Evolutionary conservation across 1,140 invertebrate genomes (phyloP), one percentile per base, ranked within the genome.

Genomic region (Megalonaias nervosa): DNA sequence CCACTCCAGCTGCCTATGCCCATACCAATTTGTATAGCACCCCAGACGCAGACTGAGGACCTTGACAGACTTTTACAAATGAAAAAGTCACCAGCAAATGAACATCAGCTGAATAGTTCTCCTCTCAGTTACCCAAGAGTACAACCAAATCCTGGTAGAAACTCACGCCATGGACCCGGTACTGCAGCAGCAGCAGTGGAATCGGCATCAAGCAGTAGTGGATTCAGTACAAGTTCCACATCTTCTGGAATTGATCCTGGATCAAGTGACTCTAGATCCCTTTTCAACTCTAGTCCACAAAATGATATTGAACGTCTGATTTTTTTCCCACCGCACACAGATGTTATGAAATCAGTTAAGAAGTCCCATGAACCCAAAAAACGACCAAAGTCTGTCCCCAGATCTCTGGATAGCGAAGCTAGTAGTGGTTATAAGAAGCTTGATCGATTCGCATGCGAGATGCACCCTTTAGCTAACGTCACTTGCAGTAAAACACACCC

Each of bases 261-360:
- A 31, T 88, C 83, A 70, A 75, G 82, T 66, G 86, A 88, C 19
- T 78, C 76, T 15, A 77, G 86, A 55, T 77, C 81, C 48, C 81
- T 76, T 48, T 61, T 65, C 76, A 77, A 67, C 69, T 56, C 77
- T 67, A 77, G 86, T 77, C 83, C 83, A 17, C 71, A 73, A 67
- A 84, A 79, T 70, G 83, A 88, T 74, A 82, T 88, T 74, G 87
- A 88, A 66, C 74, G 85, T n/a, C 70, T 88, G 9, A 80, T 88
- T 26, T 88, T 88, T 68, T 84, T 82, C 57, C 87, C 87, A 67
- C 87, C 87, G 16, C 87, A 88, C 77, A 78, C 87, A 16, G 87
- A 87, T 69, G 81, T 80, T 56, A 74, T 77, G 9, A 79, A 79
- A 60, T 75, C 64, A 31, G 57, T 71, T 15, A 67, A 71, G 61